Base-by-base conservation (phyloP, 2,113 vertebrate species). In the Leucopsar rothschildi region DNA sequence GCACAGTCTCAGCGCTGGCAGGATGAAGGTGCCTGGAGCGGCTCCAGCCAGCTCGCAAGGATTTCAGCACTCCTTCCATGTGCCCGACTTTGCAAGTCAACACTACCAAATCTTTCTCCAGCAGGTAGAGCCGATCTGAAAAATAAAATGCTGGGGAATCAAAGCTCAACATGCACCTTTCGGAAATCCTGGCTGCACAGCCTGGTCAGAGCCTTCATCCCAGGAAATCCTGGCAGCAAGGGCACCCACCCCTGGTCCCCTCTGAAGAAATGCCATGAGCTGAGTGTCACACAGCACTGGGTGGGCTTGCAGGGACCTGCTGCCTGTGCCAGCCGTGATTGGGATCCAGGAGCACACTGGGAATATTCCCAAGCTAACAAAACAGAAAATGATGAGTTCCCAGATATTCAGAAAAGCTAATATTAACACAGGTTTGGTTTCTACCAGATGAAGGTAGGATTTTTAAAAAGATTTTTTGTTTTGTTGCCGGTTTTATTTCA, bases 401-500 rank as follows among this genome's bases (percentile, higher is more conserved):
- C 53, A 37, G 29, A 50, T 76, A 25, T 45, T 87, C 8, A 14
- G 28, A 87, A 93, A 82, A 65, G 24, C 35, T 50, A 61, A 40
- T 71, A 73, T 71, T 93, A 56, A 23, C 40, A 59, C 28, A 39
- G 7, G 55, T 90, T 93, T 86, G 37, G 7, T 82, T 95, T 78
- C n/a, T 75, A 77, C 64, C 45, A 78, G 49, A 66, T 25, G 12
- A 11, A 85, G 82, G 25, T 19, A 78, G 39, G 33, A 35, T 12
- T 86, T 63, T 60, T n/a, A 1, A 44, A 53, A 53, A 27, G 17
- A 33, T 56, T 53, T 53, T 29, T 79, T 85, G 52, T 66, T 21
- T 72, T 93, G 47, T 92, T 93, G 40, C 33, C 60, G 9, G 31
- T 81, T 96, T 96, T 80, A 90, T 77, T 82, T 89, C 72, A 79